A percentile compares a stretch with the other conserved stretches of the same genome.
Conservation (phyloP, 1,140 invertebrate species). For the Drosophila rufa region DNA sequence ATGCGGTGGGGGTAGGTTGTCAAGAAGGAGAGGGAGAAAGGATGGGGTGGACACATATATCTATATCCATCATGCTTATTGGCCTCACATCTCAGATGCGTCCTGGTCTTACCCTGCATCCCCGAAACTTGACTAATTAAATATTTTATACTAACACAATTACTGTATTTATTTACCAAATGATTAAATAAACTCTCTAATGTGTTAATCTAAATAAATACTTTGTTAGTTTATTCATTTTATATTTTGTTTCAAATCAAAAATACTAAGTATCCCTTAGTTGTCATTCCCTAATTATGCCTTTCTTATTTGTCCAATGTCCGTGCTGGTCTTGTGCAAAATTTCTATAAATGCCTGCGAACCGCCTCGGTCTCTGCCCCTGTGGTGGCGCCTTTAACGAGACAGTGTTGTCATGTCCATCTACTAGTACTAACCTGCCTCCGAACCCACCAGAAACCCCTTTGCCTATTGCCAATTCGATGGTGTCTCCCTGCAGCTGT, state of each 20-base stretch:
- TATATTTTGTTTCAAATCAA: neutral
- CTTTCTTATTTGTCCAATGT: conserved; percentile 16
- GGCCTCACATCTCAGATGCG: conserved; percentile 8
- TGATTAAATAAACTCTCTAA: too few species aligned
- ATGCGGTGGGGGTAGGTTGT: conserved; percentile 8
- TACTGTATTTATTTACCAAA: too few species aligned
- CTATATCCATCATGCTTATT: conserved; percentile 70
- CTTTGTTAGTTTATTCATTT: neutral
- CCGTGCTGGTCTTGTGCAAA: conserved; percentile 47
- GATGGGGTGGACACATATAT: conserved; percentile 21
- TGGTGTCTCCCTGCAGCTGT: conserved; percentile 14
- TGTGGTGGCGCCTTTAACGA: conserved; percentile 28
- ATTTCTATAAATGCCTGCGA: conserved; percentile 70
- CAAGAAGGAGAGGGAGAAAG: neutral
- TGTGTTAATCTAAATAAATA: neutral
- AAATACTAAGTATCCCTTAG: neutral
- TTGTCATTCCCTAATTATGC: neutral
- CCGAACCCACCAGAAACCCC: neutral
- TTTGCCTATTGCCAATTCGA: conserved; percentile 36
- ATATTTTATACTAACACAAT: neutral
- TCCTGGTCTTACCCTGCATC: neutral
- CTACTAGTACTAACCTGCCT: neutral
- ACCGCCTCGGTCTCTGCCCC: neutral
- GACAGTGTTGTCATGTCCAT: conserved; percentile 34
- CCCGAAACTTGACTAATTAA: neutral